Conservation (phyloP, 2,113 vertebrate genomes). For the Grammomys dolichurus region DNA sequence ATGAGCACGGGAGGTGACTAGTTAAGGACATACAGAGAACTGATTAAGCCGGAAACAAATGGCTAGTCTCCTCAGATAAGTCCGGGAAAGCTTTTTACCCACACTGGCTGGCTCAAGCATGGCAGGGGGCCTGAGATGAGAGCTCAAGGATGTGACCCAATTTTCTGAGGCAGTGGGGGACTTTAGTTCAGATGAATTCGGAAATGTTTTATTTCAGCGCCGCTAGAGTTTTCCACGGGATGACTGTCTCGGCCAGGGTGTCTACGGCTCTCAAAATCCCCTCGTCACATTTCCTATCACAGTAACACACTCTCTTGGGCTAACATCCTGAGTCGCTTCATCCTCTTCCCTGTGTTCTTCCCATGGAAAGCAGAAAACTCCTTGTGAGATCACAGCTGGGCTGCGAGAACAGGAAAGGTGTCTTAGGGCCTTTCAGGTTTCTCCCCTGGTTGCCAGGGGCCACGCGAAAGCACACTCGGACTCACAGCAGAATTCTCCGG, state of each 20-base stretch:
- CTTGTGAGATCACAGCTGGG: background rate
- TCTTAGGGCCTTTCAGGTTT: background rate
- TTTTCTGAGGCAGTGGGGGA: conserved; percentile 47
- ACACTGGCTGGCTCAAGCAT: accelerated
- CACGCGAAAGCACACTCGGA: background rate
- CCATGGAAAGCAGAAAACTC: background rate
- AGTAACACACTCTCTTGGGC: conserved; percentile 25
- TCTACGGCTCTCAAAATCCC: background rate
- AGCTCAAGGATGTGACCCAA: background rate
- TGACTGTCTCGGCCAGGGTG: background rate
- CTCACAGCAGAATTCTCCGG: background rate
- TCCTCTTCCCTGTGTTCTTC: background rate
- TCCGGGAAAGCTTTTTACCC: background rate
- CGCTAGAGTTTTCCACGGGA: conserved; percentile 16
- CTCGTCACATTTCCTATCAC: background rate
- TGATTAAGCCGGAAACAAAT: background rate
- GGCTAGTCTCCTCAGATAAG: background rate
- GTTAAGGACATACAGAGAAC: background rate
- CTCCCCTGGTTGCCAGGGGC: background rate
- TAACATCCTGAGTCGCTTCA: background rate
- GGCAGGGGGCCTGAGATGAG: background rate
- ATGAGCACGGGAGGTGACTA: background rate
- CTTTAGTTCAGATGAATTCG: conserved; percentile 6
- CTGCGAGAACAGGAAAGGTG: background rate
- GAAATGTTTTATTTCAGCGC: background rate